Evolutionary conservation across 2,797 vertebrate genomes (phyloP).

Genomic region (Hylomyscus alleni): DNA sequence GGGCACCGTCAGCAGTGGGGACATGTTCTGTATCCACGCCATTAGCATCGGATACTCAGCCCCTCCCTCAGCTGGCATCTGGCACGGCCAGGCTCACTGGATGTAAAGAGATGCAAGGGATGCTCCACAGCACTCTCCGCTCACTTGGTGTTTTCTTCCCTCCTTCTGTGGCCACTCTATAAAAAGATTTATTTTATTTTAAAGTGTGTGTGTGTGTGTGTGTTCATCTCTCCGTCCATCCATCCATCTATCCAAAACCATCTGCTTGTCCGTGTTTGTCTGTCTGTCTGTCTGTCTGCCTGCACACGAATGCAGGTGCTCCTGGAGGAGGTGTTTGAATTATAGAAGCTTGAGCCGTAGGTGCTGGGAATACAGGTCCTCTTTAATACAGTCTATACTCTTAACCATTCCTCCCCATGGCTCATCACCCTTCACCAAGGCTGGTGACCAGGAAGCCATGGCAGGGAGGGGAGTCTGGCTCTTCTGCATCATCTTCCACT

Average conservation of each 20-base stretch:
- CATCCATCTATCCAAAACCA: rapidly evolving
- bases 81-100: not conserved
- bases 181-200: not conserved
- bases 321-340: not conserved
- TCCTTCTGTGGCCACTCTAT: not conserved
- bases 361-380: not conserved
- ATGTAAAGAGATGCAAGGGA: not conserved
- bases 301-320: not conserved
- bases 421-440: not conserved
- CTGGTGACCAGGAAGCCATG: not conserved
- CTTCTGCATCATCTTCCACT: not conserved
- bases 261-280: not conserved
- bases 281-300: not conserved
- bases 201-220: not conserved
- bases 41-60: not conserved
- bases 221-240: too few relatives aligned
- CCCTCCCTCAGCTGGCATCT: not conserved
- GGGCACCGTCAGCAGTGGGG: not conserved
- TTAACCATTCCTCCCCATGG: not conserved
- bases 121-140: not conserved
- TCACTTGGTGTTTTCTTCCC: not conserved
- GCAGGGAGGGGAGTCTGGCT: not conserved
- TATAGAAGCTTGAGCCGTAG: not conserved
- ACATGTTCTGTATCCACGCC: not conserved
- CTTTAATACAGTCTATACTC: too few relatives aligned